These are phyloP conservation scores for Apamea sordens DNA, from an alignment of 2,888 invertebrate genomes.

Conservation along the genomic window DNA sequence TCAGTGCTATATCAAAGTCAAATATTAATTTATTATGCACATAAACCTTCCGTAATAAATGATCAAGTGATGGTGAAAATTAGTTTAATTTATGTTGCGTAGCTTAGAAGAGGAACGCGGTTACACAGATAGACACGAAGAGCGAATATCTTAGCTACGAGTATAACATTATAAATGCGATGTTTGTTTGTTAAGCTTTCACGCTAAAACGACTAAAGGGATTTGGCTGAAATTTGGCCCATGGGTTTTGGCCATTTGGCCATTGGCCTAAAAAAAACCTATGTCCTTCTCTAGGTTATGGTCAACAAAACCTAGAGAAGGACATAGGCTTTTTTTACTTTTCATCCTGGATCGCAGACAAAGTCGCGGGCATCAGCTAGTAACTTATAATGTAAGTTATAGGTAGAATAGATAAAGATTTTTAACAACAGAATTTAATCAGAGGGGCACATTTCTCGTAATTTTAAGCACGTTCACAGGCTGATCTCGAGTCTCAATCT, in stretches of 20 bases:
- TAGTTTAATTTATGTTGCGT: not conserved
- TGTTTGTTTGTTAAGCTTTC: not conserved
- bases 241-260: too few relatives aligned
- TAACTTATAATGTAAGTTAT: not conserved
- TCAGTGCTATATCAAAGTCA: too few relatives aligned
- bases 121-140: not conserved
- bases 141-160: not conserved
- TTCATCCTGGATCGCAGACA: not conserved
- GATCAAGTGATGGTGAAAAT: not conserved
- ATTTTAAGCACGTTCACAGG: too few relatives aligned
- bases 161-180: too few relatives aligned
- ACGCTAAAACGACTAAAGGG: not conserved
- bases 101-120: not conserved
- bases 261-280: too few relatives aligned
- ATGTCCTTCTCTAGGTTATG: too few relatives aligned
- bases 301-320: too few relatives aligned
- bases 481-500: too few relatives aligned
- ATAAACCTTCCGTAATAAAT: not conserved
- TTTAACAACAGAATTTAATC: not conserved
- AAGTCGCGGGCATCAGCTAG: not conserved
- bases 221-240: not conserved
- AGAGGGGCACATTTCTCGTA: too few relatives aligned
- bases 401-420: not conserved
- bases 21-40: not conserved
- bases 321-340: not conserved